Base-by-base conservation (phyloP, 2,797 vertebrate species). In the Numenius phaeopus region DNA sequence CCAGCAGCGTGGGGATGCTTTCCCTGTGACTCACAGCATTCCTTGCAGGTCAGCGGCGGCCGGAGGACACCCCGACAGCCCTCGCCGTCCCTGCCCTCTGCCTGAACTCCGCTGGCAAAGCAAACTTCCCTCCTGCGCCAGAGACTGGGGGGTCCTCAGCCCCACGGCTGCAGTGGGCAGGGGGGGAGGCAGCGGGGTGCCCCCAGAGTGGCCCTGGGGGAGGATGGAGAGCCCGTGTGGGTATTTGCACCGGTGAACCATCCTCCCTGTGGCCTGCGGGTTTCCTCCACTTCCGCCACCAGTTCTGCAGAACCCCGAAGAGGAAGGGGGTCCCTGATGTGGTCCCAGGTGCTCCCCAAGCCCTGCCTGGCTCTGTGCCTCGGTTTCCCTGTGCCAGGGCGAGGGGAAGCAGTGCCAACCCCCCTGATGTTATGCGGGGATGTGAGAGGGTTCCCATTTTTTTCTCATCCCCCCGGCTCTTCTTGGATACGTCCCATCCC, bases 1-100 rank as follows among this genome's bases (percentile, higher is more conserved):
- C 88, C 18, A 80, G 59, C 37, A 23, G 76, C 11, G 2, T 5
- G 49, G 55, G 70, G 81, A 80, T 94, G 94, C 52, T 57, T 96
- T 77, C 26, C 82, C 83, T 5, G 14, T 95, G 96, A 88, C 87
- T 95, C 96, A 89, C 84, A 27, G 80, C 89, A 78, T 96, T 97
- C 96, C 86, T 93, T 0, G 29, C 81, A 83, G 94, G 95, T 90
- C 96, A 94, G 84, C 71, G 5, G 69, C 22, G 16, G 79, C 92
- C 6, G 20, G 62, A 24, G 76, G 90, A 85, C 88, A 86, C 72
- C 92, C 81, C 13, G 18, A 8, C 71, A 50, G 92, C 93, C 18
- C 67, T 14, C 1, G 7, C 81, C 4, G 18, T 8, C 70, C 49
- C 66, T 90, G 94, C 40, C 89, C 94, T 44, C 87, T 2, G 75